Evolutionary conservation across 2,888 invertebrate genomes (phyloP).

Genomic region (Marasmarcha lunaedactyla): DNA sequence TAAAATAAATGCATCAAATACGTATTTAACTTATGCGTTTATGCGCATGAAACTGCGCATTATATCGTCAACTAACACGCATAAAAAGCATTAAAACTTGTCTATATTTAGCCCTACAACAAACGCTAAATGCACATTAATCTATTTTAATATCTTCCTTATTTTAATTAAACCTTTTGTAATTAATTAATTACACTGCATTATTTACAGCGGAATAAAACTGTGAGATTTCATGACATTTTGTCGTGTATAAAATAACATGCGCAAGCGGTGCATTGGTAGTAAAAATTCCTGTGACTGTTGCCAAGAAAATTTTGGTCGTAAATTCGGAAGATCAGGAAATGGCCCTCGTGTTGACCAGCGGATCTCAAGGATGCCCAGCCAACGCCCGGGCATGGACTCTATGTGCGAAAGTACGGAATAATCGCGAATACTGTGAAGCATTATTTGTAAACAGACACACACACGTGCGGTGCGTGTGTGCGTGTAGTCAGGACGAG

Average conservation of each 20-base stretch:
- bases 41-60: too few relatives aligned
- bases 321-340: not conserved
- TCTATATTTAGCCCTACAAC: too few relatives aligned
- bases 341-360: constrained; percentile 7
- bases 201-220: too few relatives aligned
- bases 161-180: not conserved
- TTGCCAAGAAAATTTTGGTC: not conserved
- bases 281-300: not conserved
- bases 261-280: too few relatives aligned
- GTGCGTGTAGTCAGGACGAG: constrained; percentile 17
- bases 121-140: too few relatives aligned
- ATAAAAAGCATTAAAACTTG: too few relatives aligned
- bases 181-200: not conserved
- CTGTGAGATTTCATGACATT: too few relatives aligned
- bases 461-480: constrained; percentile 27
- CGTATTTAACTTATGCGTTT: too few relatives aligned
- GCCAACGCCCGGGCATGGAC: constrained; percentile 26
- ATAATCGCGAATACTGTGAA: constrained; percentile 40
- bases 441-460: constrained; percentile 52
- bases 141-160: too few relatives aligned
- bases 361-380: constrained; percentile 9
- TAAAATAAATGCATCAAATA: too few relatives aligned
- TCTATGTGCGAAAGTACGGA: constrained; percentile 53
- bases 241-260: too few relatives aligned
- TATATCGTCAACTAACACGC: too few relatives aligned